Conservation (phyloP, 2,797 vertebrate species). For the Sebastes steindachneri region DNA sequence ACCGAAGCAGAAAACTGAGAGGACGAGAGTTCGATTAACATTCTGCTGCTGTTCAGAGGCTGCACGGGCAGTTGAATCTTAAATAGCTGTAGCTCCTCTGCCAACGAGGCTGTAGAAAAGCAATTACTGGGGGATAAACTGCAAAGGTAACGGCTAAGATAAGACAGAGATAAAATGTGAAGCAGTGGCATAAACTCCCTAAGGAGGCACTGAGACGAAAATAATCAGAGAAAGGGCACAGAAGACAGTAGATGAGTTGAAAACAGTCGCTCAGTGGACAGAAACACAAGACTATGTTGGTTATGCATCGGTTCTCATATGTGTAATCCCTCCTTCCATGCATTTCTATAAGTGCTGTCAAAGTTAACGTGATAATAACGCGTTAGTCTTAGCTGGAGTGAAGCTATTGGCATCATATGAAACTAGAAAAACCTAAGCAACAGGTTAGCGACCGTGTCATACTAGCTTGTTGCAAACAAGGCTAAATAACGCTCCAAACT, state of each 20-base stretch:
- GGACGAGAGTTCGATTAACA: constrained; percentile 19
- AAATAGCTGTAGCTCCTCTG: constrained; percentile 36
- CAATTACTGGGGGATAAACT: constrained; percentile 46
- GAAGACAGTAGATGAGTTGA: not conserved
- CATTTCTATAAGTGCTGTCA: not conserved
- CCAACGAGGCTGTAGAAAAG: constrained; percentile 27
- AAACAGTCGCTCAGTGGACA: not conserved
- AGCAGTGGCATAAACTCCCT: constrained; percentile 6
- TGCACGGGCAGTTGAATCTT: constrained; percentile 50
- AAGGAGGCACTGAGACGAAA: not conserved
- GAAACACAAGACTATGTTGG: not conserved
- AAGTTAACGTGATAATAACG: too few species aligned
- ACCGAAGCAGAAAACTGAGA: constrained; percentile 16
- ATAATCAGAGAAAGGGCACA: not conserved
- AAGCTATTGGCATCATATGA: too few species aligned
- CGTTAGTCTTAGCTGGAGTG: too few species aligned
- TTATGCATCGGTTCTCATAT: not conserved
- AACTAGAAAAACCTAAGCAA: too few species aligned
- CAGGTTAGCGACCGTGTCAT: too few species aligned
- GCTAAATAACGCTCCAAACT: too few species aligned
- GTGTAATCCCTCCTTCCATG: not conserved
- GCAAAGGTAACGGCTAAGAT: constrained; percentile 32
- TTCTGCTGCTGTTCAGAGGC: constrained; percentile 17
- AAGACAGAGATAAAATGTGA: constrained; percentile 27
- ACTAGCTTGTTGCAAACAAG: too few species aligned